Evolutionary conservation across 2,888 invertebrate genomes (phyloP), one percentile per base, ranked within the genome.

Genomic region (Chironomus riparius): DNA sequence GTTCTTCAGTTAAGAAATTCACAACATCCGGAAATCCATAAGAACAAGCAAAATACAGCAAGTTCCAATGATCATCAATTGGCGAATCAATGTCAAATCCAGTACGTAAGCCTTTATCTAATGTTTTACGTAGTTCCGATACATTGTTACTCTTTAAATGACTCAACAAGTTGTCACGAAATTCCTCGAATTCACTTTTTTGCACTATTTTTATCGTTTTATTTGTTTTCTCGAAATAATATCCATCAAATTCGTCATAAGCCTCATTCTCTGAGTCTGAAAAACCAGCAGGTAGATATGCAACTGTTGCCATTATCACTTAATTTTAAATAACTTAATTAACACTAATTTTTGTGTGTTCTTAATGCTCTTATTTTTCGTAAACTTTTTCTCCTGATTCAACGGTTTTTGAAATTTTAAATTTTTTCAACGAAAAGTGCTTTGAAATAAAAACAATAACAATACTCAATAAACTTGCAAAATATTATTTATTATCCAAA

Each of bases 21-120:
- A 76, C 76, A 10, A 56, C 3, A 4, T 48, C 69, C n/a, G 50
- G 0, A 15, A 2, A 12, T 4, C 50, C 56, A 7, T 24, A 7
- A 3, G n/a, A 69, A 28, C 76, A 76, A 13, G 76, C 68, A 24
- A 28, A 68, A 69, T 15, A 76, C 5, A 76, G 22, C 5, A 68
- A n/a, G 56, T 69, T 69, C 76, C 76, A 76, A n/a, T 21, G n/a
- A 1, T 13, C 18, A 13, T 68, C 65, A 13, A 74, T 13, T 10
- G 15, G 3, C 7, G n/a, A 15, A 47, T 74, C 74, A 2, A 74
- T 74, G 47, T 74, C 68, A 24, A 74, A 68, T 12, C 68, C 74
- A 5, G 13, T 3, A 21, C 7, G 18, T 1, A 47, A 10, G 2
- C 18, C 62, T 10, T 22, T 65, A 48, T 65, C 68, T 4, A 74